Conservation (phyloP, 2,113 vertebrate genomes). For the Macheiramphus alcinus region DNA sequence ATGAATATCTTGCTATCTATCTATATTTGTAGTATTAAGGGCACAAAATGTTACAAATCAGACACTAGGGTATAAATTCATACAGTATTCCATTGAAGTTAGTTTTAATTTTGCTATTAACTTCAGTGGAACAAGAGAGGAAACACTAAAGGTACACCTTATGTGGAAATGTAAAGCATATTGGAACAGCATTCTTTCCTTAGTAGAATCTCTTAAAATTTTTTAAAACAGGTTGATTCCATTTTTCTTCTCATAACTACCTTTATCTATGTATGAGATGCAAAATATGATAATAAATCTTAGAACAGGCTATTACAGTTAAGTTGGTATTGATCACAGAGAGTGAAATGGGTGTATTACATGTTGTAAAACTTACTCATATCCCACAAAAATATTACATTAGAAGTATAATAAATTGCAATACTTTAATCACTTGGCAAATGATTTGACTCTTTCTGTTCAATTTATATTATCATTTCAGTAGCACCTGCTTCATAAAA, state of each 20-base stretch:
- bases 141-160: background rate
- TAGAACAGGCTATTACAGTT: constrained; percentile 36
- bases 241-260: background rate
- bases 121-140: background rate
- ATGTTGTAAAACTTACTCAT: constrained; percentile 56
- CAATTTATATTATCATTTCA: constrained; percentile 51
- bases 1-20: too few relatives aligned
- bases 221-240: background rate
- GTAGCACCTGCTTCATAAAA: constrained; percentile 55
- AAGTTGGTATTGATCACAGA: constrained; percentile 30
- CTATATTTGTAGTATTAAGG: background rate
- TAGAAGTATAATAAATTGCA: constrained; percentile 59
- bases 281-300: constrained; percentile 54
- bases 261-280: constrained; percentile 44
- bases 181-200: background rate
- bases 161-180: background rate
- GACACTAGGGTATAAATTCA: background rate
- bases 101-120: background rate
- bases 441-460: constrained; percentile 52
- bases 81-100: background rate
- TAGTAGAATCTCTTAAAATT: background rate
- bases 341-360: constrained; percentile 50
- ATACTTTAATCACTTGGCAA: constrained; percentile 61
- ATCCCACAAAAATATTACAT: constrained; percentile 57
- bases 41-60: background rate